A percentile compares a stretch with the other conserved stretches of the same genome.
These are phyloP conservation scores for Periophthalmus magnuspinnatus DNA, from an alignment of 2,797 vertebrate genomes.

Conservation along the genomic window DNA sequence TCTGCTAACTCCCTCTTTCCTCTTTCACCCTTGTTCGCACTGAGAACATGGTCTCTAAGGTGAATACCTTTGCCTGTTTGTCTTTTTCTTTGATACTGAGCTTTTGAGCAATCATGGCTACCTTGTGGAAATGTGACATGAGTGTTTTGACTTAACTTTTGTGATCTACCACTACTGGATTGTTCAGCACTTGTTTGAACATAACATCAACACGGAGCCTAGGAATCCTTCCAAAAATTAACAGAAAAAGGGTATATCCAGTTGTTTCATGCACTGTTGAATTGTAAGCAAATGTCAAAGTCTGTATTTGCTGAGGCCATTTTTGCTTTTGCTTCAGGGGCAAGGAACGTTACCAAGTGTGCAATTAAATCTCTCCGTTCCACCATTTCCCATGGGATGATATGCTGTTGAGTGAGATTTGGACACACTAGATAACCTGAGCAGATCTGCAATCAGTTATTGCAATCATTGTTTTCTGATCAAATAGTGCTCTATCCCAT, in stretches of 20 bases:
- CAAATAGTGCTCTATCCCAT: too few relatives aligned
- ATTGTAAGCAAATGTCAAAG: constrained; percentile 39
- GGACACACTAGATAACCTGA: too few relatives aligned
- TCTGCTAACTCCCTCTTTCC: not conserved
- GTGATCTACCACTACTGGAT: constrained; percentile 29
- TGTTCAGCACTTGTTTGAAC: constrained; percentile 25
- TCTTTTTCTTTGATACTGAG: constrained; percentile 27
- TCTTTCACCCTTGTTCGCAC: not conserved
- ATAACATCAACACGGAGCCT: constrained; percentile 28
- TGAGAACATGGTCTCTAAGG: not conserved
- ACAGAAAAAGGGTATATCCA: constrained; percentile 19
- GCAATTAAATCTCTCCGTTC: constrained; percentile 20
- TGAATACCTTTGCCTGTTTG: constrained; percentile 18
- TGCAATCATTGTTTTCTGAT: too few relatives aligned
- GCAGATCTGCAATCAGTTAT: too few relatives aligned
- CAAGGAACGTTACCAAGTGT: constrained; percentile 17
- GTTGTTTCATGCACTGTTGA: constrained; percentile 38
- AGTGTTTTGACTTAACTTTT: constrained; percentile 22
- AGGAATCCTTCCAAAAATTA: constrained; percentile 31
- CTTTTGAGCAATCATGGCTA: constrained; percentile 19
- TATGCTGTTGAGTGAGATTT: constrained; percentile 3
- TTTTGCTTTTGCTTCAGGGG: constrained; percentile 12
- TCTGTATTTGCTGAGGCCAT: not conserved
- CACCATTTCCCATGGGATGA: constrained; percentile 6
- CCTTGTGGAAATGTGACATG: constrained; percentile 25